Base-by-base conservation (phyloP, 37 sponge, comb jelly and placozoan genomes). In the Agelas oroides region DNA sequence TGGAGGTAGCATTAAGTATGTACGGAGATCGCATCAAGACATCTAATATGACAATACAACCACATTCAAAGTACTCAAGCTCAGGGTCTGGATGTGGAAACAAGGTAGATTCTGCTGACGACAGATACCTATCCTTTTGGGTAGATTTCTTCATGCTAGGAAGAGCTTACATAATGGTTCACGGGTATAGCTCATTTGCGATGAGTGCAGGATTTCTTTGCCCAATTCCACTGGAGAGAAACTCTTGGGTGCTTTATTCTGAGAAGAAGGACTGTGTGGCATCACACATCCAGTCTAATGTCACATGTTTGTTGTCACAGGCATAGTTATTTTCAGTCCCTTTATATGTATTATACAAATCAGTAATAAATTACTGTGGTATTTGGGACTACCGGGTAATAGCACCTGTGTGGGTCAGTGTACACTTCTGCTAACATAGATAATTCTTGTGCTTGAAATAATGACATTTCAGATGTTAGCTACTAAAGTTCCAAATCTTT, bases 151-250 rank as follows among this genome's bases (percentile, higher is more conserved):
- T 69, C 28, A 23, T 68, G 8, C 32, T 80, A 16, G 81, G 34
- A 33, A 54, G 54, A 1, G 69, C 81, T 3, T 24, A 67, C 23
- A 27, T 80, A 1, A 53, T 80, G 15, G 69, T 80, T 5, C 81
- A 68, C 28, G 68, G 55, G 14, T 68, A 80, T 19, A 80, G 81
- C 36, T 80, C 81, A 0, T 80, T 63, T 69, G 33, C 81, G 31
- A 52, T 63, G 6, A 80, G 67, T 32, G 81, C 81, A 30, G 68
- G 34, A 30, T 80, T 66, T 31, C 23, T 80, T 1, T 37, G 32
- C 33, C 81, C 81, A 23, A 52, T 80, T 12, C 81, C 81, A 28
- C 56, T 56, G 14, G 5, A 28, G 13, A 53, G 27, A 32, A 69
- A 80, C 11, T 63, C 81, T 0, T 80, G 81, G 81, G 56, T 80